phyloP scores from a whole-genome alignment of 2,797 vertebrate genomes.

The Australoheros facetus region DNA sequence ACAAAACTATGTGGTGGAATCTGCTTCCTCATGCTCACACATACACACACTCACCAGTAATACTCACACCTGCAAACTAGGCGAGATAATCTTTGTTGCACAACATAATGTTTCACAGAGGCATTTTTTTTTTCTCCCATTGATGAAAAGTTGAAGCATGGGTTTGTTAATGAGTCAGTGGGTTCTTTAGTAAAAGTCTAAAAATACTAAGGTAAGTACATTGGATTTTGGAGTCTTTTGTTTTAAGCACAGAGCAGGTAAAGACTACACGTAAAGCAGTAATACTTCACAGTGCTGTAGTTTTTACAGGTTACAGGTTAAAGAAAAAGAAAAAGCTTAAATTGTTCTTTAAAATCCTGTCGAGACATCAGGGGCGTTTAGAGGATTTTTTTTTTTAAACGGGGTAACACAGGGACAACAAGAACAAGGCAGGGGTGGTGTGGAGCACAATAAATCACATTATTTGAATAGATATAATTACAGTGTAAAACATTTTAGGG shows the following conservation, averaged over 20 bases:
- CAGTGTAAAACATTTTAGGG: no score
- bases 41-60: background rate
- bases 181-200: background rate
- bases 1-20: slow-evolving; percentile 9
- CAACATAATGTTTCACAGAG: background rate
- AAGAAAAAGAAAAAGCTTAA: no score
- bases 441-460: no score
- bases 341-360: no score
- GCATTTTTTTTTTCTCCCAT: background rate
- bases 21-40: slow-evolving; percentile 24
- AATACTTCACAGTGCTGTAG: no score
- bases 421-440: no score
- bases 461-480: no score
- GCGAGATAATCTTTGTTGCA: background rate
- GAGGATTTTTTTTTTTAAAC: no score
- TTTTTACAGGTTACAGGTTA: no score
- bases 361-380: no score
- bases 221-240: background rate
- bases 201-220: background rate
- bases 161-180: background rate
- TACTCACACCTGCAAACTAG: background rate
- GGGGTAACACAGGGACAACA: no score
- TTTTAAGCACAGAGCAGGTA: background rate
- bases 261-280: no score
- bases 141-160: background rate